A percentile compares a stretch with the other conserved stretches of the same genome.
Evolutionary conservation across 2,888 invertebrate species (phyloP).

Genomic region (Trissoscelio sp.): DNA sequence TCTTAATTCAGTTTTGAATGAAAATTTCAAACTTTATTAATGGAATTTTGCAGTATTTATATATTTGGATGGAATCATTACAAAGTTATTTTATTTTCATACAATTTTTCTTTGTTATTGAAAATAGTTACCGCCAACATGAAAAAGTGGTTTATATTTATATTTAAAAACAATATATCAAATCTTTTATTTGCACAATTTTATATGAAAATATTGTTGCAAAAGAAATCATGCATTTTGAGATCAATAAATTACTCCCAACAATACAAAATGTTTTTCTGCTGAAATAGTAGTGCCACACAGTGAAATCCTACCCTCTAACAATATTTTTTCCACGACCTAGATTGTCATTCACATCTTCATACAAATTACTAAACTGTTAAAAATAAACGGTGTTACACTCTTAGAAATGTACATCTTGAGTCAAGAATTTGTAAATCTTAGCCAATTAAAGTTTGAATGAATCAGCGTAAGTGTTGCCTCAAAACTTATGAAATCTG

Average conservation of each 20-base stretch:
- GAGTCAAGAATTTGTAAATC: no score
- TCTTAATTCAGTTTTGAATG: background rate
- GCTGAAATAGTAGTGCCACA: slow-evolving; percentile 32
- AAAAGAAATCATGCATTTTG: slow-evolving; percentile 37
- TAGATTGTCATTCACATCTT: slow-evolving; percentile 37
- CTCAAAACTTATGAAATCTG: no score
- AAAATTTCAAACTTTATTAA: background rate
- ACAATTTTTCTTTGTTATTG: background rate
- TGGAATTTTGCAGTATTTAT: slow-evolving; percentile 1
- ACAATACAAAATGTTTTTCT: slow-evolving; percentile 39
- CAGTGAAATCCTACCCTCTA: slow-evolving; percentile 32
- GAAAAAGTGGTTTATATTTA: background rate
- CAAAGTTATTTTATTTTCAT: background rate
- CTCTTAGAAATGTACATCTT: no score
- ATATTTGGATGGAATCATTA: background rate
- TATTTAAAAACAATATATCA: background rate
- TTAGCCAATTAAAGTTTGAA: no score
- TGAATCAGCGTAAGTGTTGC: no score
- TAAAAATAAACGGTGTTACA: no score
- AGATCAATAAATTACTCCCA: slow-evolving; percentile 40
- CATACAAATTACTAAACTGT: slow-evolving; percentile 15
- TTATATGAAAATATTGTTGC: slow-evolving; percentile 5
- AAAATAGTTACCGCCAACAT: no score
- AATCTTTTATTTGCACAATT: slow-evolving; percentile 1
- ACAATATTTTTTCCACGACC: slow-evolving; percentile 40